Evolutionary conservation across 2,113 vertebrate genomes (phyloP), one percentile per base, ranked within the genome.

Genomic region (Ia io): DNA sequence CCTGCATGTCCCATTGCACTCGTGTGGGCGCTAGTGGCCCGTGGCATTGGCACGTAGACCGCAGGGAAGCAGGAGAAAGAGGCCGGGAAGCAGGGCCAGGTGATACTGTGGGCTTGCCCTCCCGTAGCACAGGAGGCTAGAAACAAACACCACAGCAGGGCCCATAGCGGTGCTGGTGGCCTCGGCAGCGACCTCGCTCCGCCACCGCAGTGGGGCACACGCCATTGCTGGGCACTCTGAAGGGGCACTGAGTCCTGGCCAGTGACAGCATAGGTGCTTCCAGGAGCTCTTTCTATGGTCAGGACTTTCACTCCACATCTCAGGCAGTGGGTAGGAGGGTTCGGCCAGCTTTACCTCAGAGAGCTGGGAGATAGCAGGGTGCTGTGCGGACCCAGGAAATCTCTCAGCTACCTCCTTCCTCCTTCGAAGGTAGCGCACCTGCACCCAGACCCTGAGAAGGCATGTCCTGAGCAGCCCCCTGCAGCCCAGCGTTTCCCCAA

Each of bases 251-350:
- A 3, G 32, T 37, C 71, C 59, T 0, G 22, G 16, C 40, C 1
- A 5, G 65, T 17, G 71, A 23, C 37, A 6, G 17, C 17, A 17
- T 37, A 35, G 22, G n/a, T 51, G 12, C 47, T 61, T 9, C 61
- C 3, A 6, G 0, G 0, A 67, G 10, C 35, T 40, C 59, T 17
- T n/a, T 5, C 20, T 30, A 14, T 2, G 0, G 2, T 51, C 18
- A 0, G 3, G 18, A 56, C 17, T 32, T 42, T 7, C 1, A 5
- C 13, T 23, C 47, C 67, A 17, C 2, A 0, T 25, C 13, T 53
- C 91, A 44, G 73, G 14, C 10, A 35, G 17, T 0, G 0, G n/a
- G 30, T 4, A 1, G 2, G 3, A 8, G 6, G 30, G 1, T 44
- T 35, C 80, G 14, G 59, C 56, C 18, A 37, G 74, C 67, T 40